phyloP scores from a whole-genome alignment of 2,113 vertebrate species.

The Laticauda colubrina region DNA sequence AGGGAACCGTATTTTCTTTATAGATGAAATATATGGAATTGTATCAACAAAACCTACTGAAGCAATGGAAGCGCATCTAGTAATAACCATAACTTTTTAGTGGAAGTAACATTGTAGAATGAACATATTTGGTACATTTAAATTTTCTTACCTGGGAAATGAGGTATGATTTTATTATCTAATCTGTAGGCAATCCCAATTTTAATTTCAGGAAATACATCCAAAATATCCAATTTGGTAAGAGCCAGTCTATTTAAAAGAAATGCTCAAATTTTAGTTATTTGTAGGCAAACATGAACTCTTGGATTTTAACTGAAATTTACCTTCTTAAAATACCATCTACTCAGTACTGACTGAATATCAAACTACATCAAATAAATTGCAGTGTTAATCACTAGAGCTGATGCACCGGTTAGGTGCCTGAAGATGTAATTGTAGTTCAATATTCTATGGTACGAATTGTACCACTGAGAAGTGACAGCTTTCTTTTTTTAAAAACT shows the following conservation, averaged over 20 bases:
- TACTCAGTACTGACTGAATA: not conserved
- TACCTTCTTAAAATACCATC: not conserved
- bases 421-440: not conserved
- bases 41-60: not conserved
- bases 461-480: not conserved
- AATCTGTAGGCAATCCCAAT: conserved; percentile 90
- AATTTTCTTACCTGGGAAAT: conserved; percentile 88
- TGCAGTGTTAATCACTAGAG: not conserved
- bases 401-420: not conserved
- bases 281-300: not conserved
- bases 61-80: not conserved
- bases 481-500: not conserved
- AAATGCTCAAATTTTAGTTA: conserved; percentile 33
- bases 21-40: not conserved
- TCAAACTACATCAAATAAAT: not conserved
- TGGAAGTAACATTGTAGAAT: not conserved
- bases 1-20: not conserved
- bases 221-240: conserved; percentile 97
- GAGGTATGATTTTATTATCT: conserved; percentile 86
- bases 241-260: conserved; percentile 83
- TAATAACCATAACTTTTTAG: not conserved
- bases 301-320: not conserved
- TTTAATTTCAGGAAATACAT: conserved; percentile 90
- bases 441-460: not conserved
- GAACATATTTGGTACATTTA: not conserved